Evolutionary conservation across 1,140 invertebrate genomes (phyloP), one percentile per base, ranked within the genome.

Genomic region (Drosophila mojavensis): DNA sequence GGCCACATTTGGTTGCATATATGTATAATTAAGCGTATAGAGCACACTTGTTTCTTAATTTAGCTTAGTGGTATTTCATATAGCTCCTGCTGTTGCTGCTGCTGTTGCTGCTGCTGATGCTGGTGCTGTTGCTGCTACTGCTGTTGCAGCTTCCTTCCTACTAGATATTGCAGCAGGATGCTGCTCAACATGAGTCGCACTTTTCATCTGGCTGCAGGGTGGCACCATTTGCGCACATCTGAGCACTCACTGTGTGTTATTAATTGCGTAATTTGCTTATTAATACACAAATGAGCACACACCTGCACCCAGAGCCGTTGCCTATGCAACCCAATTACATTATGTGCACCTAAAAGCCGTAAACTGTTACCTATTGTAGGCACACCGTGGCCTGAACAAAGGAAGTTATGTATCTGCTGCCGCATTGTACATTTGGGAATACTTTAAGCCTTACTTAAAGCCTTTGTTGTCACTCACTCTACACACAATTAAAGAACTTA

Each of bases 181-280:
- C 59, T 17, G 26, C 39, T 36, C 33, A 17, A 58, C 65, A 54
- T 59, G 30, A 48, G 63, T 48, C 24, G 67, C 54, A 58, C 36
- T 71, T 58, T 51, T n/a, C 39, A 55, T 59, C 33, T 59, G 20
- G 43, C 26, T 47, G 75, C 50, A 85, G 68, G 69, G 69, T 81
- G 82, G 66, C 69, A 65, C 72, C 85, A 72, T 76, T 86, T 75
- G 78, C 75, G 67, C 83, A 78, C 83, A 88, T 81, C 79, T 88
- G 83, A 75, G 83, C 65, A 74, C 83, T 79, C 79, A 86, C 54
- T 78, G 84, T 72, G 83, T 86, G 83, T 88, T 74, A 86, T 88
- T 86, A 86, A 86, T 88, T 86, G 79, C 80, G 83, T 88, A 79
- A 88, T 83, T 78, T 79, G 83, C 82, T 82, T 88, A 88, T 86